Evolutionary conservation across 2,113 vertebrate genomes (phyloP), one percentile per base, ranked within the genome.

Genomic region (Rhea pennata): DNA sequence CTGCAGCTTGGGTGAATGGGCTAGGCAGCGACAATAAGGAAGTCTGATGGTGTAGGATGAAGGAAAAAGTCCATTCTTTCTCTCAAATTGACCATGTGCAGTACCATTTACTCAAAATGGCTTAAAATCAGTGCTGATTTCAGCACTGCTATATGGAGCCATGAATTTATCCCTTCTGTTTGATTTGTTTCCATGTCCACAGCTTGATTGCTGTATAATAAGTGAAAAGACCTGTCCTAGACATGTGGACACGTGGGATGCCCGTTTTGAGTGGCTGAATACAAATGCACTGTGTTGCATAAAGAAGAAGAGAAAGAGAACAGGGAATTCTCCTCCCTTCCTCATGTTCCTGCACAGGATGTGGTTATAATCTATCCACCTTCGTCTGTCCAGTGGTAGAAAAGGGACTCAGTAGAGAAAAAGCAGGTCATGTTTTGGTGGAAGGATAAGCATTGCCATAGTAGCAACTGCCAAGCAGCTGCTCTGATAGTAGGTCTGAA

Each of bases 371-470:
- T 46, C 33, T 8, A 22, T 46, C 19, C 31, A 44, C 44, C 31
- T 69, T 48, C 36, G 27, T 48, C 81, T n/a, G 26, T 31, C n/a
- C n/a, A 75, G 66, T 67, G 27, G 10, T 64, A 39, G 81, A 33
- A 54, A 95, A 83, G 54, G 12, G 33, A 5, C 64, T 78, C 20
- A 2, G 36, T 15, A 17, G 17, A 21, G 44, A 53, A 54, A 26
- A 24, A 20, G 5, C 2, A 53, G 44, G n/a, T 66, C 26, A 22
- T 2, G 24, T 33, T 85, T 75, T 76, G 66, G 15, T 67, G 61
- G 46, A 59, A 54, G 61, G 14, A 31, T 33, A 26, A 67, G 40
- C 0, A 0, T 50, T 29, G 31, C 58, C 1, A 0, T 73, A 54
- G n/a, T 85, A 53, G 39, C 22, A 12, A 4, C 23, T 56, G 72